Evolutionary conservation across 53 echinoderm and acorn worm species (phyloP).

Genomic region (Holothuria leucospilota): DNA sequence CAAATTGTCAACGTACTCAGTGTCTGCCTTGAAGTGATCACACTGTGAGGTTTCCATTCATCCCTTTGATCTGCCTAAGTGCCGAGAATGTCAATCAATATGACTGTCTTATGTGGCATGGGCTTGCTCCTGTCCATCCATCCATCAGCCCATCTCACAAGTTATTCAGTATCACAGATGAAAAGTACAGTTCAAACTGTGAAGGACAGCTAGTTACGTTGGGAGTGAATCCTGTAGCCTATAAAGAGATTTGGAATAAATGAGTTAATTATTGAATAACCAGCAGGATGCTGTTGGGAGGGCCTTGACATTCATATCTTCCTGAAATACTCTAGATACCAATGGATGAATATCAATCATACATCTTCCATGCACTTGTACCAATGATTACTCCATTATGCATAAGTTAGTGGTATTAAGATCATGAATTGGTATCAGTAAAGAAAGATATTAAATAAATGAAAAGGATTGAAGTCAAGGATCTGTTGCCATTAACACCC

Average conservation of each 20-base stretch:
- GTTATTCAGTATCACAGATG: conserved; percentile 8
- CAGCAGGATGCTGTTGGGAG: background rate
- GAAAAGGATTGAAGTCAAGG: too few relatives aligned
- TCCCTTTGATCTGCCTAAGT: conserved; percentile 34
- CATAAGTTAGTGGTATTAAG: too few relatives aligned
- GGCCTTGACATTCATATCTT: too few relatives aligned
- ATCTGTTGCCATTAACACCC: too few relatives aligned
- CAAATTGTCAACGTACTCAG: conserved; percentile 31
- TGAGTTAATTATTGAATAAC: conserved; percentile 49
- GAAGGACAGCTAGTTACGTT: conserved; percentile 15
- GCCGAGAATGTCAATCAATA: conserved; percentile 46
- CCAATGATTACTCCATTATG: too few relatives aligned
- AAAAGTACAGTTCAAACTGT: conserved; percentile 25
- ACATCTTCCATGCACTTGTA: too few relatives aligned
- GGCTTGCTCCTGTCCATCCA: background rate
- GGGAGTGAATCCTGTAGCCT: too few relatives aligned
- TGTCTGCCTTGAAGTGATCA: conserved; percentile 16
- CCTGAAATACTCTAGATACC: too few relatives aligned
- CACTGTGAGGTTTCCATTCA: conserved; percentile 44
- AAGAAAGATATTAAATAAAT: too few relatives aligned
- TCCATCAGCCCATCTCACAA: conserved; percentile 11
- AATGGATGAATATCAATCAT: too few relatives aligned
- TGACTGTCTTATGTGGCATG: background rate
- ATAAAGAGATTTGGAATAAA: conserved; percentile 16
- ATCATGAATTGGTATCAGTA: too few relatives aligned